Percentiles rank a stretch among this genome's conserved stretches.
These are phyloP conservation scores for Hylyphantes graminicola DNA, from an alignment of 1,140 invertebrate genomes.

Conservation along the genomic window DNA sequence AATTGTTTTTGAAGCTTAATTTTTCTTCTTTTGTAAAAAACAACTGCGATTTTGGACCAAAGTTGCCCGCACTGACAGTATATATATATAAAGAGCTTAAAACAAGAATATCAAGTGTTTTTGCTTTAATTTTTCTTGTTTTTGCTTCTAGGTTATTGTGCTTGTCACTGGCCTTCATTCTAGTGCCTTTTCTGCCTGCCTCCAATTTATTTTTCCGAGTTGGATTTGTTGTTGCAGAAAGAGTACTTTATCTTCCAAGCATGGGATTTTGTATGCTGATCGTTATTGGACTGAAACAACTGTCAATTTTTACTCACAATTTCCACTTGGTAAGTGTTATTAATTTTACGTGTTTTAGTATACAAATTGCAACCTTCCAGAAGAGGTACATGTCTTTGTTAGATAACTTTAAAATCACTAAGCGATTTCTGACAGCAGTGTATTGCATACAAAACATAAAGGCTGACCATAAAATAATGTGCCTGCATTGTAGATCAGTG, in stretches of 20 bases:
- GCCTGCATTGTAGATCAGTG: too few species aligned
- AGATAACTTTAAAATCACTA: too few species aligned
- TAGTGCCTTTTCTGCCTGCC: constrained; percentile 92
- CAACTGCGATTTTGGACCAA: too few species aligned
- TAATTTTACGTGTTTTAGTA: background rate
- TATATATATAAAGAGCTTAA: background rate
- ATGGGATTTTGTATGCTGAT: constrained; percentile 84
- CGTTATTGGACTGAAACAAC: constrained; percentile 74
- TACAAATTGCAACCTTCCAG: background rate
- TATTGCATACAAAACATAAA: too few species aligned
- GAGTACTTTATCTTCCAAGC: constrained; percentile 87
- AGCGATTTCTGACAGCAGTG: too few species aligned
- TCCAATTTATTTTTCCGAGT: constrained; percentile 89
- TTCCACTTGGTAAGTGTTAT: constrained; percentile 29
- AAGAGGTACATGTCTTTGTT: too few species aligned
- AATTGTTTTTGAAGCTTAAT: too few species aligned
- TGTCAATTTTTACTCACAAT: constrained; percentile 60
- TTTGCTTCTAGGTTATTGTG: constrained; percentile 66
- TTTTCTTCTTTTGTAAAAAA: too few species aligned
- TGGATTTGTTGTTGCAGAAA: constrained; percentile 91
- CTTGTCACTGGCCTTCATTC: constrained; percentile 77
- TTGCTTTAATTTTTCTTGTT: background rate
- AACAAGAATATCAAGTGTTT: background rate
- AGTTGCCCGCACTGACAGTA: too few species aligned
- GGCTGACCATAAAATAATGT: too few species aligned